phyloP scores from a whole-genome alignment of 2,113 vertebrate species.

The Sterrhoptilus dennistouni region DNA sequence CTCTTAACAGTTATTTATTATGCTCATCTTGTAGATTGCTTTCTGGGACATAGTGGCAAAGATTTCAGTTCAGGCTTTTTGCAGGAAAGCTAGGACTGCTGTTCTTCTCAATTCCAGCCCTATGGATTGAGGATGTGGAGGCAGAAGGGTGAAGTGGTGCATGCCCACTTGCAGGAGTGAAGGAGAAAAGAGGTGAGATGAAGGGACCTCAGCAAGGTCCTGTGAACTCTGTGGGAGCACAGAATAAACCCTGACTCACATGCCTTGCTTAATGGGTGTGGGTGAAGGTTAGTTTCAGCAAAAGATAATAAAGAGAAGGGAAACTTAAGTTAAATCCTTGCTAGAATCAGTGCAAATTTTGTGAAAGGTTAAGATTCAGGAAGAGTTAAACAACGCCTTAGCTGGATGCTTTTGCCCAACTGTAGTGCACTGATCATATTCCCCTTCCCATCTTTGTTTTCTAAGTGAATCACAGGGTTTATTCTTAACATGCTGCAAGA shows the following conservation, averaged over 20 bases:
- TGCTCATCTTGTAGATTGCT: background rate
- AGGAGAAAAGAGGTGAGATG: background rate
- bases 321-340: background rate
- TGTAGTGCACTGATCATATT: background rate
- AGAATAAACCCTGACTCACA: background rate
- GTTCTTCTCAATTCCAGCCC: background rate
- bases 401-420: background rate
- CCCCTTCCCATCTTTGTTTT: background rate
- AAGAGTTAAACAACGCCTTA: background rate
- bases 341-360: background rate
- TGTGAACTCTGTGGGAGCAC: background rate
- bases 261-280: background rate
- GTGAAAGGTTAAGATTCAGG: background rate
- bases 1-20: constrained; percentile 9
- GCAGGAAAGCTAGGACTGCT: background rate
- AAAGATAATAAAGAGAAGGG: background rate
- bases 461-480: background rate
- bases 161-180: fast-evolving
- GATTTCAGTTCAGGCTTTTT: background rate
- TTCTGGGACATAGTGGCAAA: background rate
- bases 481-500: background rate
- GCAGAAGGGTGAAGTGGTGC: background rate
- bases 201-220: background rate
- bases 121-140: background rate
- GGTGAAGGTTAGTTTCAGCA: background rate